Percentiles rank a stretch among this genome's conserved stretches.
phyloP scores from a whole-genome alignment of 2,888 invertebrate genomes.

The Orchesellides sinensis region DNA sequence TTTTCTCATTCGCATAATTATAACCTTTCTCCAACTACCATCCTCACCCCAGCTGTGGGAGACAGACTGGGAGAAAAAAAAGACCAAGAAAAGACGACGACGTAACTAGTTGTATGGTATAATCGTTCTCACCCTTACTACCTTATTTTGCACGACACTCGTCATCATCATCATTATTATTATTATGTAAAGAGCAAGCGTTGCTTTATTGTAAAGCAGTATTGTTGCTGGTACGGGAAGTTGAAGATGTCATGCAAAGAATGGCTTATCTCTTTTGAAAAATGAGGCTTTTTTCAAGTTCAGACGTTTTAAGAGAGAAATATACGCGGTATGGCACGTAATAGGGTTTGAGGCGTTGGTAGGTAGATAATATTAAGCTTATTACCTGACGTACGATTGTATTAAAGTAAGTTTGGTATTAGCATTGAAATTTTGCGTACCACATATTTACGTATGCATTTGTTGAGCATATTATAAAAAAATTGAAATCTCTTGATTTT shows the following conservation, averaged over 20 bases:
- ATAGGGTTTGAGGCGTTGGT: background rate
- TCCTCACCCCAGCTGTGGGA: background rate
- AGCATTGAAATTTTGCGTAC: no score
- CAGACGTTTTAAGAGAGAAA: background rate
- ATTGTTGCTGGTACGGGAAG: background rate
- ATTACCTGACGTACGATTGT: background rate
- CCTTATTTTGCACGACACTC: background rate
- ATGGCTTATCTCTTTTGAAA: conserved; percentile 40
- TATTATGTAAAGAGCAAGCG: background rate
- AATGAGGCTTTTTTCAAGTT: conserved; percentile 33
- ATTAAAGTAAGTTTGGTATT: background rate
- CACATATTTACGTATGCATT: no score
- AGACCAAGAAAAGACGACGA: no score
- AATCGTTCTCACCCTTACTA: conserved; percentile 7
- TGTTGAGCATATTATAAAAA: no score
- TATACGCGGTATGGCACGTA: background rate
- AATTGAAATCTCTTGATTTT: no score
- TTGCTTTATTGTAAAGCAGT: background rate
- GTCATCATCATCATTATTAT: no score
- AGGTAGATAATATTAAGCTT: background rate
- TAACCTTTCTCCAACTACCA: conserved; percentile 29
- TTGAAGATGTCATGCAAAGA: conserved; percentile 21
- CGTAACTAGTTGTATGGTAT: background rate
- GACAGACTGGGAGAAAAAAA: background rate
- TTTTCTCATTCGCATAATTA: conserved; percentile 34